Conservation (phyloP, 2,113 vertebrate species). For the Colossoma macropomum region DNA sequence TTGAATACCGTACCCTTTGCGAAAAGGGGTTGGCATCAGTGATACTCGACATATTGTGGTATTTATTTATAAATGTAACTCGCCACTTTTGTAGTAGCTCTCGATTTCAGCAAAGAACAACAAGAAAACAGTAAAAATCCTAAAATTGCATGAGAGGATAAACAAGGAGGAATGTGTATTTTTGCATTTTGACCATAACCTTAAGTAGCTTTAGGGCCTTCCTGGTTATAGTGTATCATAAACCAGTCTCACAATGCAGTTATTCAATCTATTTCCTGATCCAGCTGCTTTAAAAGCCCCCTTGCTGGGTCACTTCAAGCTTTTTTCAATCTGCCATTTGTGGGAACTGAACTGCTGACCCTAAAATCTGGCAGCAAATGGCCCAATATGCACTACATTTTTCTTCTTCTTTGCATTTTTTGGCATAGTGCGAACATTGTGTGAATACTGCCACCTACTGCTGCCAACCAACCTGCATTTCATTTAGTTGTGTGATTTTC, state of each 20-base stretch:
- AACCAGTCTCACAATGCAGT: neutral
- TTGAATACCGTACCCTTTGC: no score
- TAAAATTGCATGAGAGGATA: neutral
- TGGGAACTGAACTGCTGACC: neutral
- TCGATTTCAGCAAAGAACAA: no score
- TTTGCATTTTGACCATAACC: constrained; percentile 23
- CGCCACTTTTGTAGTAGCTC: no score
- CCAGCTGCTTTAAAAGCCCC: neutral
- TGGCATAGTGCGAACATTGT: neutral
- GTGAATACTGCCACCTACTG: constrained; percentile 29
- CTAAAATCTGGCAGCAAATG: neutral
- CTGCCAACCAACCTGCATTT: neutral
- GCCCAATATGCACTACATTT: neutral
- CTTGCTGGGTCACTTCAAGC: no score
- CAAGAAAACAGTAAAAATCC: neutral
- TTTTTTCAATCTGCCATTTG: neutral
- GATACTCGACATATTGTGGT: no score
- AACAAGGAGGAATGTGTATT: neutral
- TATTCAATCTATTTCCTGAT: no score
- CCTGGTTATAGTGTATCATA: neutral
- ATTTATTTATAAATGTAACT: no score
- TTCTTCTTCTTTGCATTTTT: neutral
- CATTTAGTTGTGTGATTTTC: neutral
- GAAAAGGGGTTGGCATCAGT: no score
- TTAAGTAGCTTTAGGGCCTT: neutral